Percentiles rank a stretch among this genome's conserved stretches.
phyloP scores from a whole-genome alignment of 2,113 vertebrate species.

The Eulemur rufifrons region DNA sequence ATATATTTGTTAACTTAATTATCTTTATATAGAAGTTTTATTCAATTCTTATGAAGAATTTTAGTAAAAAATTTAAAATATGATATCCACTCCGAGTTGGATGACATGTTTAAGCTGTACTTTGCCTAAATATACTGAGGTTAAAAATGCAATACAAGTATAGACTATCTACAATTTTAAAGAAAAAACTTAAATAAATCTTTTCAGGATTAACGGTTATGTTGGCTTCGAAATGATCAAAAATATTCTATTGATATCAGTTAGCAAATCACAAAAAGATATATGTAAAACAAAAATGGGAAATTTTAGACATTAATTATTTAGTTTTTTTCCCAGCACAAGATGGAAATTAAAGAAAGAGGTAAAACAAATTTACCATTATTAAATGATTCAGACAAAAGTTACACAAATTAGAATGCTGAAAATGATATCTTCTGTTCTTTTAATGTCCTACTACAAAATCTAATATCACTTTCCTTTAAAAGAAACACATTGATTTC shows the following conservation, averaged over 20 bases:
- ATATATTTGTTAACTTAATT: neutral
- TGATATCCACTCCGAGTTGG: neutral
- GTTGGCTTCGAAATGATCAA: neutral
- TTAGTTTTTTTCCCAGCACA: neutral
- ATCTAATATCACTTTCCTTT: neutral
- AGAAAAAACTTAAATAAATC: neutral
- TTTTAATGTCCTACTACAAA: neutral
- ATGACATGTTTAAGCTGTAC: neutral
- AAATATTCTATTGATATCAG: neutral
- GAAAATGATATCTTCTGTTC: neutral
- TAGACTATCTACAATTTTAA: neutral
- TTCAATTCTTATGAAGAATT: neutral
- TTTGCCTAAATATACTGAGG: neutral
- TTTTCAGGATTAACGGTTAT: neutral
- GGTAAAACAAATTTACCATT: neutral
- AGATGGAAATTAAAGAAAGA: neutral
- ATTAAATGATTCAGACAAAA: neutral
- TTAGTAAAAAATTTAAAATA: neutral
- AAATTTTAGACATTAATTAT: neutral
- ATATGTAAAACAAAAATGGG: neutral
- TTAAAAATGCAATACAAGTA: neutral
- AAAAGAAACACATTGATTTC: neutral
- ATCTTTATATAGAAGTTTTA: neutral
- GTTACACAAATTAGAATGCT: neutral
- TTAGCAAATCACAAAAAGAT: neutral